These are phyloP conservation scores for Plagiodera versicolora DNA, from an alignment of 2,888 invertebrate species.

Conservation along the genomic window DNA sequence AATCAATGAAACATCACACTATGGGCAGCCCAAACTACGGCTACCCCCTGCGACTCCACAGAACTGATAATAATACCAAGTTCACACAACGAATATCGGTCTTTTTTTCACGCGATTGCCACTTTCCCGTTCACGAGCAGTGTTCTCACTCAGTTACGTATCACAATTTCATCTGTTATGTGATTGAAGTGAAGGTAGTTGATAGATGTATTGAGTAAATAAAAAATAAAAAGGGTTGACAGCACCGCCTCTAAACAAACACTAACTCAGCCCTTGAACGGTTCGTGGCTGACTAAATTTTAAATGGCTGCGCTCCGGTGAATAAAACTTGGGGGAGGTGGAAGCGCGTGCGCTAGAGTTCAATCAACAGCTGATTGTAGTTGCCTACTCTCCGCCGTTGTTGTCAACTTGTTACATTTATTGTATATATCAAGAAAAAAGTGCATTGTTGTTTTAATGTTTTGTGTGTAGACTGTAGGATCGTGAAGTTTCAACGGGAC, in stretches of 20 bases:
- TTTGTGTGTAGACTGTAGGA: too few relatives aligned
- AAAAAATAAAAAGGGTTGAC: constrained; percentile 44
- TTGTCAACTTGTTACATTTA: not conserved
- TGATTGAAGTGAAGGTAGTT: constrained; percentile 31
- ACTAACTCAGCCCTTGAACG: constrained; percentile 38
- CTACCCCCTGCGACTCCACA: not conserved
- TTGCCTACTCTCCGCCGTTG: constrained; percentile 6
- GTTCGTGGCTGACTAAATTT: constrained; percentile 45
- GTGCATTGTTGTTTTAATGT: too few relatives aligned
- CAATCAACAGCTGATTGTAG: constrained; percentile 47
- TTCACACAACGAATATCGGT: too few relatives aligned
- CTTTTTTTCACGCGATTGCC: not conserved
- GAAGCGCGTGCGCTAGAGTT: constrained; percentile 37
- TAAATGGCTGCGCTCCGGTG: constrained; percentile 26
- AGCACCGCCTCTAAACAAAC: constrained; percentile 33
- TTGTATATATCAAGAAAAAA: not conserved
- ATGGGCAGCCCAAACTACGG: constrained; percentile 17
- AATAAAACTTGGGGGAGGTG: constrained; percentile 11
- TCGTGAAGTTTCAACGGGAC: too few relatives aligned
- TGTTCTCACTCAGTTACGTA: not conserved
- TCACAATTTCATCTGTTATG: constrained; percentile 16
- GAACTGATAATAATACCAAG: not conserved
- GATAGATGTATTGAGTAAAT: constrained; percentile 31
- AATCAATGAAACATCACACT: constrained; percentile 22
- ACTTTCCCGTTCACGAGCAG: not conserved